Conservation (phyloP, 2,888 invertebrate genomes). For the Leptogaster cylindrica region DNA sequence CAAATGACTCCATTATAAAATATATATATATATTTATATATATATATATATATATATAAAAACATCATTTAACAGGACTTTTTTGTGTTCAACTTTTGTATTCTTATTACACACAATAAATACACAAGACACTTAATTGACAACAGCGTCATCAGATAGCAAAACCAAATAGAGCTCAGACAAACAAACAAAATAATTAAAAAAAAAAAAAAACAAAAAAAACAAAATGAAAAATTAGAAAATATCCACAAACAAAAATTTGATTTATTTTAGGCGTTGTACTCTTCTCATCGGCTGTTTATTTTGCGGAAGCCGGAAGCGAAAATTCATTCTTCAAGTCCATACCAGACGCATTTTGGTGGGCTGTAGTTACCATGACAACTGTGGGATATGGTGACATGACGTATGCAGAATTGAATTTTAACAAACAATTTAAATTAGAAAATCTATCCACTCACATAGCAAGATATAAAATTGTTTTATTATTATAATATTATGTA, state of each 20-base stretch:
- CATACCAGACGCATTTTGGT: slow-evolving; percentile 99
- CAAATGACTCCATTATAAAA: too few species aligned
- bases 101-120: slow-evolving; percentile 18
- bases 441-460: slow-evolving; percentile 34
- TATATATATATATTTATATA: too few species aligned
- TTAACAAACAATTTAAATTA: slow-evolving; percentile 37
- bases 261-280: slow-evolving; percentile 87
- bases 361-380: slow-evolving; percentile 99
- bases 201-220: slow-evolving; percentile 40
- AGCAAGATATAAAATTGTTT: slow-evolving; percentile 28
- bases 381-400: slow-evolving; percentile 99
- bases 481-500: slow-evolving; percentile 18
- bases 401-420: slow-evolving; percentile 69
- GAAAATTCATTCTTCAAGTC: slow-evolving; percentile 99
- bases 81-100: slow-evolving; percentile 1
- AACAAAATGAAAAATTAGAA: slow-evolving; percentile 46
- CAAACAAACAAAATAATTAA: slow-evolving; percentile 27
- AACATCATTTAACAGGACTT: not conserved
- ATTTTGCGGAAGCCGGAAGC: slow-evolving; percentile 99
- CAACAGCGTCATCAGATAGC: slow-evolving; percentile 24
- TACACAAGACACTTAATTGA: slow-evolving; percentile 8
- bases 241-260: slow-evolving; percentile 54
- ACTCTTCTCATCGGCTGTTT: slow-evolving; percentile 99
- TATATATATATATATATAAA: too few species aligned
- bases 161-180: not conserved